Evolutionary conservation across 2,888 invertebrate genomes (phyloP).

Genomic region (Luperina testacea): DNA sequence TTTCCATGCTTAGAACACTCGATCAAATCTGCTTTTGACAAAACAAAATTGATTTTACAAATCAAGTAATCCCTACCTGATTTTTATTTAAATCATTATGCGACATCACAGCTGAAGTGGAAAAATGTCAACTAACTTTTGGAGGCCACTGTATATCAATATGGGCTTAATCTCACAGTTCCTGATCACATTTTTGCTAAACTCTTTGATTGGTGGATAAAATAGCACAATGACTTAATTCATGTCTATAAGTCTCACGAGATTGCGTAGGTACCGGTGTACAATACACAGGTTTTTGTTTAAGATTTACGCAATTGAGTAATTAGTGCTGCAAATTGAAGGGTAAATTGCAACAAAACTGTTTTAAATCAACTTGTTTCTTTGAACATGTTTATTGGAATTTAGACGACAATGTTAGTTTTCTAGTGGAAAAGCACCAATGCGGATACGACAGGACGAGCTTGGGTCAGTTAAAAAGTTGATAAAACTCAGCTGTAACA

Average conservation of each 20-base stretch:
- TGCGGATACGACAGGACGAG: not conserved
- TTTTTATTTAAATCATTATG: not conserved
- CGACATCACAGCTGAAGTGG: not conserved
- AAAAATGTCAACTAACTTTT: not conserved
- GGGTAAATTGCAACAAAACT: constrained; percentile 58
- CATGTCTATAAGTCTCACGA: constrained; percentile 63
- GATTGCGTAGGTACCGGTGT: constrained; percentile 56
- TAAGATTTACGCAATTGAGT: constrained; percentile 49
- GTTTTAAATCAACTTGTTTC: constrained; percentile 21
- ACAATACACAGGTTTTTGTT: constrained; percentile 58
- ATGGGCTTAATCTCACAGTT: constrained; percentile 27
- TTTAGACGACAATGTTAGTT: not conserved
- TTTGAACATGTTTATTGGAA: not conserved
- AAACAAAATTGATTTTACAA: too few species aligned
- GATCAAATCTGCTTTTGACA: too few species aligned
- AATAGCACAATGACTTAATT: constrained; percentile 67
- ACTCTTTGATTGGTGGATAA: constrained; percentile 49
- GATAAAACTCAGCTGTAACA: not conserved
- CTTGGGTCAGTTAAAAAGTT: not conserved
- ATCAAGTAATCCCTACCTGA: too few species aligned
- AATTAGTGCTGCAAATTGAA: constrained; percentile 52
- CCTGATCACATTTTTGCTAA: constrained; percentile 47
- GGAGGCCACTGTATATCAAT: not conserved
- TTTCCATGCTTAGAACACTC: too few species aligned
- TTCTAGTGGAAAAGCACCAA: not conserved